A percentile compares a stretch with the other conserved stretches of the same genome.
These are phyloP conservation scores for Oegoconia quadripuncta DNA, from an alignment of 2,888 invertebrate genomes.

Conservation along the genomic window DNA sequence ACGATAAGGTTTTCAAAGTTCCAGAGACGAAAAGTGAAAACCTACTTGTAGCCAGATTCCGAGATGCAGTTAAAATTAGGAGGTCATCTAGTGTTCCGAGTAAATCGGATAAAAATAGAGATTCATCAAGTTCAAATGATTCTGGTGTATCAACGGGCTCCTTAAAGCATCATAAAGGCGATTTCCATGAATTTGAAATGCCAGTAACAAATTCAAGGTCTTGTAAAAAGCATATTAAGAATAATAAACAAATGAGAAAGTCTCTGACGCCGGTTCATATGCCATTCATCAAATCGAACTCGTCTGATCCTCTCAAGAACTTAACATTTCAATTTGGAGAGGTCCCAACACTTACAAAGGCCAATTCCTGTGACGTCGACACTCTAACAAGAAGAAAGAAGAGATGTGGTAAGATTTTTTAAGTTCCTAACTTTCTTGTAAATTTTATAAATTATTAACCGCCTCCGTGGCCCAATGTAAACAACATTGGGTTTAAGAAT, in stretches of 20 bases:
- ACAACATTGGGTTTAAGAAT: too few species aligned
- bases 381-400: conserved; percentile 78
- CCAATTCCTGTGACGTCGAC: conserved; percentile 81
- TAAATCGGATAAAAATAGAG: conserved; percentile 83
- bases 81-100: conserved; percentile 84
- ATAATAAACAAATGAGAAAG: conserved; percentile 65
- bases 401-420: conserved; percentile 48
- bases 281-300: conserved; percentile 80
- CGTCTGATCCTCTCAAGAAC: conserved; percentile 81
- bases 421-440: too few species aligned
- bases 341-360: conserved; percentile 78
- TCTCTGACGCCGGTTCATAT: conserved; percentile 71
- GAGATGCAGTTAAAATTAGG: conserved; percentile 80
- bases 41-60: conserved; percentile 62
- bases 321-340: conserved; percentile 82
- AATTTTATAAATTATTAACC: too few species aligned
- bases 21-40: conserved; percentile 68
- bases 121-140: conserved; percentile 85
- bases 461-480: too few species aligned
- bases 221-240: conserved; percentile 61
- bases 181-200: conserved; percentile 81
- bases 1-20: conserved; percentile 55
- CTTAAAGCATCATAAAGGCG: conserved; percentile 79
- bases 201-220: conserved; percentile 72
- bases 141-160: conserved; percentile 85